phyloP scores from a whole-genome alignment of 1,140 invertebrate genomes.

The Akabosia matsudoensis region DNA sequence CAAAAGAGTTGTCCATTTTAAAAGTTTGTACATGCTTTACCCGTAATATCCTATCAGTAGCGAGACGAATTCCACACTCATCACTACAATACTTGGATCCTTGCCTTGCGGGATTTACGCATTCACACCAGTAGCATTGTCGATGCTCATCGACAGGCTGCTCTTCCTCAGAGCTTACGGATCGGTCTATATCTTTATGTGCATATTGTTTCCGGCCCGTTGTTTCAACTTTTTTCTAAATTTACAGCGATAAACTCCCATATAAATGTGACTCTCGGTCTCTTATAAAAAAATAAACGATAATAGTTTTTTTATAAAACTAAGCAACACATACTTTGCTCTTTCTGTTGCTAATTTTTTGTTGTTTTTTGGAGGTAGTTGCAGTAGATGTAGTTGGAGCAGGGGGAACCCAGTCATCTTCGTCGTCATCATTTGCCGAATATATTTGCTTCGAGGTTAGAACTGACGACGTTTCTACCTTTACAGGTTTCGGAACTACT shows the following conservation, averaged over 20 bases:
- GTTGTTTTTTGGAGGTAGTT: background rate
- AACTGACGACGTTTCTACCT: conserved; percentile 23
- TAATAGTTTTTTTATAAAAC: too few relatives aligned
- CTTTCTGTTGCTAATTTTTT: background rate
- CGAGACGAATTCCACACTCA: conserved; percentile 86
- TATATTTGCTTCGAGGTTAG: background rate
- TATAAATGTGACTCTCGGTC: background rate
- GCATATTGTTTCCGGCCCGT: background rate
- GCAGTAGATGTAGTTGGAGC: background rate
- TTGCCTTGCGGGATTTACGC: conserved; percentile 68
- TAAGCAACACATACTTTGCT: background rate
- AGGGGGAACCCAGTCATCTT: conserved; percentile 17
- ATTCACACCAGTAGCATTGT: conserved; percentile 90
- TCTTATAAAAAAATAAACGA: too few relatives aligned
- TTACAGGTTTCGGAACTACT: conserved; percentile 8
- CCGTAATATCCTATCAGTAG: conserved; percentile 79
- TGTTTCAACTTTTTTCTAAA: background rate
- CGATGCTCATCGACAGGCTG: background rate
- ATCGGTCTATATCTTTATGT: background rate
- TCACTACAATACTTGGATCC: conserved; percentile 95
- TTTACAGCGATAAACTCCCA: background rate
- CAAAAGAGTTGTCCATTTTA: background rate
- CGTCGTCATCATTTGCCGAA: background rate
- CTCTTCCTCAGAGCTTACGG: background rate
- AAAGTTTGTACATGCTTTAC: conserved; percentile 54